Evolutionary conservation across 2,113 vertebrate genomes (phyloP).

Genomic region (Larimichthys crocea): DNA sequence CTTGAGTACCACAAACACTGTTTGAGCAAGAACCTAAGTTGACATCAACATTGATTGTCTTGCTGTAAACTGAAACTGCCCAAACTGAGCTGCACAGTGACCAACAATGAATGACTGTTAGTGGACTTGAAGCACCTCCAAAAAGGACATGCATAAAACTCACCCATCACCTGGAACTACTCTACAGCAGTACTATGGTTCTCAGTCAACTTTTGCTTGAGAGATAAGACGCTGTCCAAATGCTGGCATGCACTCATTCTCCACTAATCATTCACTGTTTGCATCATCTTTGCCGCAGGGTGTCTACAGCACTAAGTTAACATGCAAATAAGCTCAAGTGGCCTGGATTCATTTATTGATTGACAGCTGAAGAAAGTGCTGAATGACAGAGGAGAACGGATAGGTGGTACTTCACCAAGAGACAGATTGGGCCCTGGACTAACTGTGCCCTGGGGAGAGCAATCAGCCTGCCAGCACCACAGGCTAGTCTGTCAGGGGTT

Average conservation of each 20-base stretch:
- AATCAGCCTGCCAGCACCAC: constrained; percentile 43
- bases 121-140: background rate
- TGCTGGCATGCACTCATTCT: constrained; percentile 16
- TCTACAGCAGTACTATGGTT: constrained; percentile 12
- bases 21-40: background rate
- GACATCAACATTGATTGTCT: background rate
- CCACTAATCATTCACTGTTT: constrained; percentile 22
- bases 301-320: constrained; percentile 48
- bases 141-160: constrained; percentile 2
- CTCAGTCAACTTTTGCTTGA: background rate
- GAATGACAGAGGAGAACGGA: constrained; percentile 35
- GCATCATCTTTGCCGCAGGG: constrained; percentile 16
- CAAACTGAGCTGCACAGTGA: background rate
- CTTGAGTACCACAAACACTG: no score
- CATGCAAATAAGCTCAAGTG: constrained; percentile 58
- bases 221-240: constrained; percentile 8
- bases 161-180: background rate
- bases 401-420: constrained; percentile 20
- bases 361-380: constrained; percentile 45
- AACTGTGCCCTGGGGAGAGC: constrained; percentile 43
- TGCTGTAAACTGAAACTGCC: background rate
- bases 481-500: constrained; percentile 22
- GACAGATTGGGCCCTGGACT: constrained; percentile 25
- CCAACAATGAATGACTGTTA: background rate
- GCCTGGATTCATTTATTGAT: constrained; percentile 44